Base-by-base conservation (phyloP, 1,140 invertebrate genomes). In the Vanessa tameamea region DNA sequence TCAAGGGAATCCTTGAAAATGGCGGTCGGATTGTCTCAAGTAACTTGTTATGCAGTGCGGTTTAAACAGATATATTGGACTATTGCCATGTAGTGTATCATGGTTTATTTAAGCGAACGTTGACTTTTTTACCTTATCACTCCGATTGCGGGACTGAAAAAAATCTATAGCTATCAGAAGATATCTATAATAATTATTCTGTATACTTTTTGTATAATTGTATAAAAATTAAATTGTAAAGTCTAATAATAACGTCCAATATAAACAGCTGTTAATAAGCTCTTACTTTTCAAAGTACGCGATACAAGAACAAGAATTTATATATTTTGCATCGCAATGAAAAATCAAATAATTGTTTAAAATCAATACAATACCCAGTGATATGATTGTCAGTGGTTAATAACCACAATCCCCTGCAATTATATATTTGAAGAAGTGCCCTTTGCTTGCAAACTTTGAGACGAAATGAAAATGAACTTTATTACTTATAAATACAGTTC, bases 351-450 rank as follows among this genome's bases (percentile, higher is more conserved):
- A 68, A 64, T 51, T 43, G 26, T 73, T 68, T 73, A 16, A 65
- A 72, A 80, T 79, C 81, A 79, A 80, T 82, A 84, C 78, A 79
- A 80, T 74, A 77, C 72, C 72, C 59, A 76, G 74, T 82, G 81
- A 87, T 82, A 82, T 83, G 80, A 86, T 86, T 86, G 80, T 81
- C 81, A 73, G 80, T 80, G 61, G 74, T 84, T 87, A 83, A 86
- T 81, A 81, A 83, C 86, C 84, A 81, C 86, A 84, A 84, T 81
- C 82, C 85, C 84, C 79, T 65, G 80, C 82, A 86, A 90, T 90
- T 88, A 84, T 78, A 76, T 78, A 83, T 88, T 87, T 82, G 78
- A 87, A 85, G 87, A 88, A 88, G 83, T 85, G 86, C 82, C 84
- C 82, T 84, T 83, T 69, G 43, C 55, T 59, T 63, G 43, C 51